These are phyloP conservation scores for Pangasianodon hypophthalmus DNA, from an alignment of 2,113 vertebrate genomes.

Conservation along the genomic window DNA sequence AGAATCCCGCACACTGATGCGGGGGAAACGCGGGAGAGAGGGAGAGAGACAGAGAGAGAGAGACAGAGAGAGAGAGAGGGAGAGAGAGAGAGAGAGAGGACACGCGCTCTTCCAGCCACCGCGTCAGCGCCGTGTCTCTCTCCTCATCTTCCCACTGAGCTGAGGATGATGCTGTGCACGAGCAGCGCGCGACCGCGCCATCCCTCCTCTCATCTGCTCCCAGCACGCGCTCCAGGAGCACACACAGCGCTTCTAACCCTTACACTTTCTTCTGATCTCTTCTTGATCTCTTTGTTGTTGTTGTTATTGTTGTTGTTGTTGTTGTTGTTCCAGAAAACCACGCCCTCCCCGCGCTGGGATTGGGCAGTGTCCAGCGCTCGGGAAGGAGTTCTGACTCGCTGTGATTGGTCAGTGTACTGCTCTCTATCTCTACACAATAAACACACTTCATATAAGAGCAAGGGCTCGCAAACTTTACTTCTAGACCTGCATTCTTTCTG, in stretches of 20 bases:
- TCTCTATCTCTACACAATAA: neutral
- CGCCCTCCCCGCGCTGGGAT: neutral
- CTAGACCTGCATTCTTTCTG: neutral
- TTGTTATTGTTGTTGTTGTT: no score
- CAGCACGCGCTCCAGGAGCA: neutral
- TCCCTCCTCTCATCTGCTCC: neutral
- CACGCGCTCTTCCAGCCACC: neutral
- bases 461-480: neutral
- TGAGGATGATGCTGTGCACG: neutral
- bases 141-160: neutral
- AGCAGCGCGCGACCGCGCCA: slow-evolving; percentile 7
- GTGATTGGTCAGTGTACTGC: neutral
- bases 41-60: neutral
- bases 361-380: neutral
- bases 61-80: slow-evolving; percentile 35
- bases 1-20: neutral
- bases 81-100: slow-evolving; percentile 26
- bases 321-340: neutral
- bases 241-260: no score
- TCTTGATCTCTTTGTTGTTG: neutral
- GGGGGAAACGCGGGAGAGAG: neutral
- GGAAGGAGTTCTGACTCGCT: neutral
- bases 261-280: neutral
- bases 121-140: neutral
- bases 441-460: neutral